Evolutionary conservation across 2,113 vertebrate species (phyloP), one percentile per base, ranked within the genome.

Genomic region (Hystrix cristata): DNA sequence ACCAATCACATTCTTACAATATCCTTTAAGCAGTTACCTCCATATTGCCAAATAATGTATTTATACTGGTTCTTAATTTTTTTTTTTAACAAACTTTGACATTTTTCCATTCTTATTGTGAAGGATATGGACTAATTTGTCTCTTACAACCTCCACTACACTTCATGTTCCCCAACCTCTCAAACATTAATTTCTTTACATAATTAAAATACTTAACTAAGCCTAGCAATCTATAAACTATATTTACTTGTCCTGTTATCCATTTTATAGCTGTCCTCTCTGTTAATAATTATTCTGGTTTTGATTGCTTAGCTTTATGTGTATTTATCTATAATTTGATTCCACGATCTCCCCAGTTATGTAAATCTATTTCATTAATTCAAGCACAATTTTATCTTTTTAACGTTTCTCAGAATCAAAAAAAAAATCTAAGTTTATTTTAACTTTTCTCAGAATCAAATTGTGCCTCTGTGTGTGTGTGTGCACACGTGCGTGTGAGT

Each of bases 291-390:
- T 69, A 84, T 62, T 91, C 59, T 72, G 5, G 31, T 31, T 93
- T 91, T 79, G 53, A 95, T 64, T 69, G 10, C 10, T 79, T 81
- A 43, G 19, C 16, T 93, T 79, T 71, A 53, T 93, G 1, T 82
- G 12, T 74, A 43, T 59, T 72, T 87, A 79, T 91, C 53, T 59
- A 43, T 83, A 85, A 95, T 59, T 71, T 87, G 84, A 7, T 3
- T 7, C 34, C 18, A 64, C 87, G 62, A 1, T 78, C 2, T 51
- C 27, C 25, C 23, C 9, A 81, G 11, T 53, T 91, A 9, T 74
- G 3, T 79, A 95, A 94, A 85, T 84, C 15, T 90, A 18, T 84
- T 93, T 83, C 53, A 83, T 64, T 82, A 10, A 87, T 71, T 95
- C 7, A 78, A 93, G 55, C 15, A 91, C 48, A 71, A 59, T 31